Base-by-base conservation (phyloP, 1,140 invertebrate species). In the Platyscapa corneri region DNA sequence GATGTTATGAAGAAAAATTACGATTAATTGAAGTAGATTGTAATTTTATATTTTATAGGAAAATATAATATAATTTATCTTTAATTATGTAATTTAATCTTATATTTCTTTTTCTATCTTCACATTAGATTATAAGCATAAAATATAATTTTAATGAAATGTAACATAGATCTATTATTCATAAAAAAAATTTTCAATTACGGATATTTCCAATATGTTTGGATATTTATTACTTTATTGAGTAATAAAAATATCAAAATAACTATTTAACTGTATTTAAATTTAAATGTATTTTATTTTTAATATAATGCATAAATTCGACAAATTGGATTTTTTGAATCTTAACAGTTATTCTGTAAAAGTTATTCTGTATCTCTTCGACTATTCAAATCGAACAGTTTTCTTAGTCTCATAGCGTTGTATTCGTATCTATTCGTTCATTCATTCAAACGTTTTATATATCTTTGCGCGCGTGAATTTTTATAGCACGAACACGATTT, bases 321-420 rank as follows among this genome's bases (percentile, higher is more conserved):
- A 42, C 23, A 3, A n/a, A 74, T 42, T 74, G 27, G 37, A 74
- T 42, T 74, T 72, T 74, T 74, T 37, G 8, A 74, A 74, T 74
- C 70, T 42, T 42, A 74, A n/a, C 8, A 23, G 70, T 42, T 74
- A 42, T n/a, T 74, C 64, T 67, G 30, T 53, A 53, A n/a, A n/a
- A n/a, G n/a, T n/a, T 74, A 42, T n/a, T 74, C 64, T 67, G 30
- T 53, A 53, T 34, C 46, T 72, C 46, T 23, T 46, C 37, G 37
- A 42, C 37, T 42, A 74, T 74, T 37, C 70, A 42, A 74, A 74
- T 74, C 70, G 70, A 74, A 74, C 37, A n/a, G 39, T 74, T 72
- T 72, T 72, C 32, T 74, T 74, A 74, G 70, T 74, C 37, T 42
- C 27, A 74, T n/a, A 42, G 37, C 32, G 18, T 72, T 72, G 67